phyloP scores from a whole-genome alignment of 2,797 vertebrate species.

The Dendrocincla fuliginosa region DNA sequence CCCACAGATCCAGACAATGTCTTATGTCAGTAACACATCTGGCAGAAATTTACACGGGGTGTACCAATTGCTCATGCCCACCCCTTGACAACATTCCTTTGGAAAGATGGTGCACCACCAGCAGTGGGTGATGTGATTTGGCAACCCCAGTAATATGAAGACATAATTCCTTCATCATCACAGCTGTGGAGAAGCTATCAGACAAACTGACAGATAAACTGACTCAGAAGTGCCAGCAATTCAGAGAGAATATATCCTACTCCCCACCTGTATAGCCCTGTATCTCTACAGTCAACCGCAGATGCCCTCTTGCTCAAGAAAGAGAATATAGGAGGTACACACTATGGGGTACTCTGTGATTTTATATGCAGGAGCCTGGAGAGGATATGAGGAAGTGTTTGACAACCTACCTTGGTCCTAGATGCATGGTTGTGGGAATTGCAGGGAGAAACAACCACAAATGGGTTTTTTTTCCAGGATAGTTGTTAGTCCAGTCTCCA shows the following conservation, averaged over 20 bases:
- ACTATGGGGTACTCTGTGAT: too few relatives aligned
- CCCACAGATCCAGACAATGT: fast-evolving
- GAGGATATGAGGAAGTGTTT: background rate
- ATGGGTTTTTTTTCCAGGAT: background rate
- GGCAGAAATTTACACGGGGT: background rate
- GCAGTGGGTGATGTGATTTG: fast-evolving
- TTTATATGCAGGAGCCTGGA: background rate
- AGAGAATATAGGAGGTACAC: background rate
- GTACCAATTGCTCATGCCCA: fast-evolving
- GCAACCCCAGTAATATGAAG: background rate
- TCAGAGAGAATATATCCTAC: background rate
- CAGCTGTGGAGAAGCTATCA: background rate
- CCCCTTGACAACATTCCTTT: background rate
- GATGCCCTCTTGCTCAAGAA: background rate
- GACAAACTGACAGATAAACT: background rate
- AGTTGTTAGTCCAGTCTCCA: background rate
- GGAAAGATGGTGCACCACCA: background rate
- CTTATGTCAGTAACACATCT: background rate
- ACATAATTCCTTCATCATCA: too few relatives aligned
- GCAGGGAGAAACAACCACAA: background rate
- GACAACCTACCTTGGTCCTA: background rate
- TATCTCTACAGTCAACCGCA: background rate
- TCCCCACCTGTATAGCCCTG: too few relatives aligned
- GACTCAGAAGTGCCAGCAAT: background rate
- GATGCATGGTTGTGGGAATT: background rate